Conservation (phyloP, 1,140 invertebrate genomes). For the Atta cephalotes region DNA sequence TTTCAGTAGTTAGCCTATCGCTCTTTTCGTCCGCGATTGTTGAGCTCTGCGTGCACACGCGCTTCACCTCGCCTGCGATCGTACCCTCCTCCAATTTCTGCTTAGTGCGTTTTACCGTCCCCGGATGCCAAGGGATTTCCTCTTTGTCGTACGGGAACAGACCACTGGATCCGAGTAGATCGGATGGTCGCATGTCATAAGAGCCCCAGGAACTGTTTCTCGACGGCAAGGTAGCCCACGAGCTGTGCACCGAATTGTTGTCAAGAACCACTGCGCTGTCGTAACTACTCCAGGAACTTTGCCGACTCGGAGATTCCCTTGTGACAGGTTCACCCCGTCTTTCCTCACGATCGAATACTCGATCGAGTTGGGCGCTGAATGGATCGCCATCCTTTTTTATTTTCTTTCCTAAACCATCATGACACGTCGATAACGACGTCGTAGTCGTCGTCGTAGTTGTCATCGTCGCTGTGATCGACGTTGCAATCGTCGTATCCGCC, state of each 20-base stretch:
- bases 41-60: slow-evolving; percentile 85
- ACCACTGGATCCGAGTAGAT: slow-evolving; percentile 83
- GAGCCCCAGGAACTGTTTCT: slow-evolving; percentile 92
- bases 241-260: slow-evolving; percentile 91
- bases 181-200: slow-evolving; percentile 88
- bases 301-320: slow-evolving; percentile 86
- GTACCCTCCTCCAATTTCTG: slow-evolving; percentile 90
- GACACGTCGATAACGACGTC: slow-evolving; percentile 39
- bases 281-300: slow-evolving; percentile 93
- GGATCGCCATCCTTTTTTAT: slow-evolving; percentile 87
- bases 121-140: slow-evolving; percentile 89
- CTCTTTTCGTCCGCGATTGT: slow-evolving; percentile 77
- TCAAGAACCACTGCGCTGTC: slow-evolving; percentile 91
- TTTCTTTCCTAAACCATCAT: slow-evolving; percentile 66
- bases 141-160: slow-evolving; percentile 88
- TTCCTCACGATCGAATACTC: slow-evolving; percentile 91
- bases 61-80: slow-evolving; percentile 83
- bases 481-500: slow-evolving; percentile 23
- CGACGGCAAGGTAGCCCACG: slow-evolving; percentile 91
- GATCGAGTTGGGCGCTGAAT: slow-evolving; percentile 91
- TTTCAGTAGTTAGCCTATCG: slow-evolving; percentile 68
- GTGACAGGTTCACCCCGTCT: slow-evolving; percentile 81
- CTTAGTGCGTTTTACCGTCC: slow-evolving; percentile 91
- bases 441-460: not conserved
- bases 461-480: not conserved